These are phyloP conservation scores for Bathynomus jamesi DNA, from an alignment of 1,140 invertebrate species.

Conservation along the genomic window DNA sequence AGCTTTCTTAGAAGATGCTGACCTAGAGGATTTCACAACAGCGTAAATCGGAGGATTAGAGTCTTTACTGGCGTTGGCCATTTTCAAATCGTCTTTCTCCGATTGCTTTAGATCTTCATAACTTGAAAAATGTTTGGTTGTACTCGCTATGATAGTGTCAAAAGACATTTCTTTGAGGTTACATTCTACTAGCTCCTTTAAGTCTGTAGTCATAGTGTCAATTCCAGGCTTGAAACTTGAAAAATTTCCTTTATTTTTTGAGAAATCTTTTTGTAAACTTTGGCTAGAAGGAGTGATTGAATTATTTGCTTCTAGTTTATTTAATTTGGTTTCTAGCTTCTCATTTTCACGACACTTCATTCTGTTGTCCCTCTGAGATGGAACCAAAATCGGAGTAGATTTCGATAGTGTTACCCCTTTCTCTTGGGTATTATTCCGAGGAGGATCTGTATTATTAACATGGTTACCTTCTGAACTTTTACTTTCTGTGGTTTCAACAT, in stretches of 20 bases:
- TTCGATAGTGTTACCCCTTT: neutral
- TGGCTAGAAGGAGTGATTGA: no score
- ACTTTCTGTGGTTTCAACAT: neutral
- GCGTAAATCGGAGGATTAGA: neutral
- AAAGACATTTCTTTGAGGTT: neutral
- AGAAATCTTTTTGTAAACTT: no score
- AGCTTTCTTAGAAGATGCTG: no score
- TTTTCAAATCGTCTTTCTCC: neutral
- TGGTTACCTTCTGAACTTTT: neutral
- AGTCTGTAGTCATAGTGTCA: no score
- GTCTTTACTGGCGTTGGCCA: neutral
- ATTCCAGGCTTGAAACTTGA: no score
- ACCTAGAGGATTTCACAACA: no score
- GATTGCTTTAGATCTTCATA: neutral
- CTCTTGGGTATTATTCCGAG: neutral
- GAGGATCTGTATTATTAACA: neutral
- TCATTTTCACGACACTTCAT: neutral
- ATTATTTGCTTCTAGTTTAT: neutral
- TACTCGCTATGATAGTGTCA: neutral
- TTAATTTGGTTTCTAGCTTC: neutral
- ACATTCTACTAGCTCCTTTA: no score
- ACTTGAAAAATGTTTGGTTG: neutral
- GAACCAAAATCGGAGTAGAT: neutral
- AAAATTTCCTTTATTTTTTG: no score
- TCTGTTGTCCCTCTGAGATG: neutral